These are phyloP conservation scores for Vireo griseus DNA, from an alignment of 2,797 vertebrate genomes.

Conservation along the genomic window DNA sequence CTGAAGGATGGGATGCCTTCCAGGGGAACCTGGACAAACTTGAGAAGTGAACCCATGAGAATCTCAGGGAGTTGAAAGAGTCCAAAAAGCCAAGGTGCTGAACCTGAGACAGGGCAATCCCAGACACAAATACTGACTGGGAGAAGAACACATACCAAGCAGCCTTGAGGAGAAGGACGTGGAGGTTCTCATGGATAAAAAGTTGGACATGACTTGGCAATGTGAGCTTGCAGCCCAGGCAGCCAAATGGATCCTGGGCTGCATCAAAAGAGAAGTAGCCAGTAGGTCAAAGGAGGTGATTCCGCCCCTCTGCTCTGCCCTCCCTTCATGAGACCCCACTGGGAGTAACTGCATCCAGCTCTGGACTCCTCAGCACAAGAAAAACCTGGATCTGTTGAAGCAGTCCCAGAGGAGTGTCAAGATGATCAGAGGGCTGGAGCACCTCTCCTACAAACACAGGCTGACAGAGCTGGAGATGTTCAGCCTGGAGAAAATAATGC, in stretches of 20 bases:
- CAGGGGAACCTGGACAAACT: too few relatives aligned
- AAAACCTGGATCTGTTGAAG: background rate
- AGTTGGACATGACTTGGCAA: accelerated
- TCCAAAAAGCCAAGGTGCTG: background rate
- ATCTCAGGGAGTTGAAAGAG: background rate
- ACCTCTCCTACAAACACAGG: background rate
- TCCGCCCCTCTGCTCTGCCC: background rate
- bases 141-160: background rate
- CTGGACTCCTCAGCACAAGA: background rate
- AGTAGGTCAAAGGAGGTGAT: background rate
- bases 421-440: background rate
- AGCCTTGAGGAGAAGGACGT: background rate
- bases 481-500: background rate
- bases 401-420: background rate
- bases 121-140: accelerated
- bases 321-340: background rate
- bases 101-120: background rate
- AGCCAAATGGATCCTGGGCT: background rate
- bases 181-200: background rate
- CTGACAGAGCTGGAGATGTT: background rate
- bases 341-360: background rate
- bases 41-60: background rate
- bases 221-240: background rate
- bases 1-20: background rate
- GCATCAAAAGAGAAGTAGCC: background rate